Conservation (phyloP, 2,113 vertebrate genomes). For the Dicaeum eximium region DNA sequence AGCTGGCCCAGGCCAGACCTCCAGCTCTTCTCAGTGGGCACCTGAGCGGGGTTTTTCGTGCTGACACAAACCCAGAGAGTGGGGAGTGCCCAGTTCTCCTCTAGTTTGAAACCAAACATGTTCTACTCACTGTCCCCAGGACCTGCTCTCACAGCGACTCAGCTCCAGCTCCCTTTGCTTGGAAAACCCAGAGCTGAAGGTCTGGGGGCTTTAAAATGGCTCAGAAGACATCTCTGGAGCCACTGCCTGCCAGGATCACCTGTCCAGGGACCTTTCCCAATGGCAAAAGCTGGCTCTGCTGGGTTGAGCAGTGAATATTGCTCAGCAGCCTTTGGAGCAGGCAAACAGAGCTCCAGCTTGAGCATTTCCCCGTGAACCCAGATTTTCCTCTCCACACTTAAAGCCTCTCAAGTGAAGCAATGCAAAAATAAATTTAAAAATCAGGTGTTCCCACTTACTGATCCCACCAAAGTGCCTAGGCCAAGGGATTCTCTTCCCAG, state of each 20-base stretch:
- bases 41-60: rapidly evolving
- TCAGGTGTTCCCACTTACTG: neutral
- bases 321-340: neutral
- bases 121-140: neutral
- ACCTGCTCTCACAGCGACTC: neutral
- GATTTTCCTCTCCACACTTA: neutral
- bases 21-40: neutral
- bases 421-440: neutral
- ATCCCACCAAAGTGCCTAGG: neutral
- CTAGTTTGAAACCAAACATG: rapidly evolving
- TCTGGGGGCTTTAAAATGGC: neutral
- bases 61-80: neutral
- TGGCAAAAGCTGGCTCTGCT: neutral
- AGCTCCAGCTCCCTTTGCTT: neutral
- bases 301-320: neutral
- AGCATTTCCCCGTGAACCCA: neutral
- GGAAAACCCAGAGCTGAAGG: neutral
- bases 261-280: neutral
- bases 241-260: neutral
- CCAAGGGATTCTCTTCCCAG: neutral
- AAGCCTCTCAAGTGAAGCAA: neutral
- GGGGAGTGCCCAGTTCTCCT: neutral
- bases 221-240: neutral
- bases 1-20: neutral
- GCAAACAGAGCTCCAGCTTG: neutral